Base-by-base conservation (phyloP, 2,797 vertebrate genomes). In the Siniperca obscura region DNA sequence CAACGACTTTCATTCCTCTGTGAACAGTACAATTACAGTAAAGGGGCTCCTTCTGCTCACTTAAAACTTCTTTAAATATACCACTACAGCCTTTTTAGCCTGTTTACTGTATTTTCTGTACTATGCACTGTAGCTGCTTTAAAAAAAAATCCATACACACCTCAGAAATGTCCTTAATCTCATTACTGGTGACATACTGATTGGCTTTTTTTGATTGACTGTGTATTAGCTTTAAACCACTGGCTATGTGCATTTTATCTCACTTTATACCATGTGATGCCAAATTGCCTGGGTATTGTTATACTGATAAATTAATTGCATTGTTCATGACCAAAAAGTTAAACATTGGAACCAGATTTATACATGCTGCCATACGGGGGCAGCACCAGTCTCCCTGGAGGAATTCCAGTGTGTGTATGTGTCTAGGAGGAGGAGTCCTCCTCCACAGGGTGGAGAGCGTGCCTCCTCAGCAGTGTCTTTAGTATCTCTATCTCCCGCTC, bases 351-450 rank as follows among this genome's bases (percentile, higher is more conserved):
- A 82, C 62, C 53, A 73, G 61, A 72, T 81, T n/a, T 73, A 62
- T 57, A 53, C 59, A 62, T 76, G 55, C 73, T 74, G 80, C 85
- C 87, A 82, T 70, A 52, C 1, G 73, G 84, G 56, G 83, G 88
- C 86, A 90, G 85, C 85, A 86, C 21, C 80, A 59, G 56, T 68
- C 81, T 83, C 75, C 70, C 27, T 80, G 27, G 52, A 75, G 69
- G 66, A 50, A 56, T 12, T 64, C 22, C 57, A 56, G 68, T 73
- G 53, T 69, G 16, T 38, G 42, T 66, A 3, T 60, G 38, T 73
- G 82, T 82, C 82, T 92, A 95, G 25, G 92, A 95, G 53, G 95
- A 95, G 65, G 94, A 95, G 87, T 96, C 95, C 67, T 96, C 95
- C 71, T 96, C 95, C 62, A 94, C 92, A n/a, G 87, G 89, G 78